Conservation (phyloP, 2,888 invertebrate species). For the Gasteruption jaculator region DNA sequence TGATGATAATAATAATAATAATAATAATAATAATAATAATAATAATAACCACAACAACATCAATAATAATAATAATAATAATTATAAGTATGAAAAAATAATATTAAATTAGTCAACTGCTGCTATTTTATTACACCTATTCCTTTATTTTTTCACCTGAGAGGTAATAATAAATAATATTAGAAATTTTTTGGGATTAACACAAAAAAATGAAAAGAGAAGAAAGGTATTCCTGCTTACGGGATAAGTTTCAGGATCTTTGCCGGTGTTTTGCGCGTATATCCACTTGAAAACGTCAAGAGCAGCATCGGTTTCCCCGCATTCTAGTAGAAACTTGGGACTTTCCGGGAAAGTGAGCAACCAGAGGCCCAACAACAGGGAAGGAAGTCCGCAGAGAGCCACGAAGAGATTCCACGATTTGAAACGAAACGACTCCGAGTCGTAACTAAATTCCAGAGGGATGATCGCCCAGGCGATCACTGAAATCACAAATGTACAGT, state of each 20-base stretch:
- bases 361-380: conserved; percentile 66
- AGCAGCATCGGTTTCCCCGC: conserved; percentile 74
- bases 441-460: conserved; percentile 63
- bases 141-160: too few relatives aligned
- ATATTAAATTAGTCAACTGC: too few relatives aligned
- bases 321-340: conserved; percentile 77
- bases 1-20: too few relatives aligned
- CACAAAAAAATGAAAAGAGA: too few relatives aligned
- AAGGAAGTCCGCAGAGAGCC: conserved; percentile 69
- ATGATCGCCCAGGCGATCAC: conserved; percentile 78
- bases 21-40: too few relatives aligned
- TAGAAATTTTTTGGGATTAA: too few relatives aligned
- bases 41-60: too few relatives aligned
- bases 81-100: neutral
- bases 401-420: conserved; percentile 81
- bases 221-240: conserved; percentile 55
- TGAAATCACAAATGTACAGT: conserved; percentile 34
- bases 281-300: conserved; percentile 65
- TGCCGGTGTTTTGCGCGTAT: conserved; percentile 69
- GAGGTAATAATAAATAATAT: too few relatives aligned
- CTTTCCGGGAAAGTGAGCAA: conserved; percentile 74
- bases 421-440: conserved; percentile 61
- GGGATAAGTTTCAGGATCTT: conserved; percentile 66
- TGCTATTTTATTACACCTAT: too few relatives aligned
- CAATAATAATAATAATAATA: too few relatives aligned